These are phyloP conservation scores for Tragelaphus imberbis DNA, from an alignment of 2,113 vertebrate species.

Conservation along the genomic window DNA sequence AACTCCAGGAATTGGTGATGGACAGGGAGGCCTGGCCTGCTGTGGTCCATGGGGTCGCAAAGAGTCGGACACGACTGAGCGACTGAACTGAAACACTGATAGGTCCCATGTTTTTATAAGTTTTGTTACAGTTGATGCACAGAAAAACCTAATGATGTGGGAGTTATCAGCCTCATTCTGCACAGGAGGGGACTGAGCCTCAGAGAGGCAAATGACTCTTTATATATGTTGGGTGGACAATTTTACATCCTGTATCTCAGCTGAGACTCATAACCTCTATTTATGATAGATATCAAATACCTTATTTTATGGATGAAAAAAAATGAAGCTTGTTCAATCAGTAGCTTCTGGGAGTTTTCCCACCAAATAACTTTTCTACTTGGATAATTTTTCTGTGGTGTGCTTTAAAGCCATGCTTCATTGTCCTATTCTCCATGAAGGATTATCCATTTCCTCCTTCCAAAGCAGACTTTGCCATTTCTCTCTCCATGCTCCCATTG, in stretches of 20 bases:
- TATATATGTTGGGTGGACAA: background rate
- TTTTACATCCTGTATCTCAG: background rate
- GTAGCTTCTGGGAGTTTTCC: background rate
- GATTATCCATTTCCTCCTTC: background rate
- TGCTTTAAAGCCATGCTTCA: background rate
- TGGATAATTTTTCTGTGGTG: background rate
- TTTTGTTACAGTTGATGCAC: background rate
- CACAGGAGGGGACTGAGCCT: background rate
- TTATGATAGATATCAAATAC: background rate
- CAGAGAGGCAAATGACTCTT: background rate
- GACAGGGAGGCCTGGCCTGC: too few relatives aligned
- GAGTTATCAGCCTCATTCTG: background rate
- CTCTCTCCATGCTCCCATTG: background rate
- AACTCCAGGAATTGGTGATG: too few relatives aligned
- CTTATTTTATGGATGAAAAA: background rate
- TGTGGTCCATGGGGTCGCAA: too few relatives aligned
- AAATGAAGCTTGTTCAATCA: background rate
- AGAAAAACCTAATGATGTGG: background rate
- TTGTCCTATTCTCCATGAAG: background rate
- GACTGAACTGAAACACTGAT: too few relatives aligned
- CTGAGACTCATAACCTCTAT: background rate
- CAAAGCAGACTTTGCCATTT: background rate
- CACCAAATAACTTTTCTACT: background rate
- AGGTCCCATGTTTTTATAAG: background rate
- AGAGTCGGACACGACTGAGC: rapidly evolving